Conservation (phyloP, 35 echinoderm and acorn worm genomes). For the Acanthaster planci region DNA sequence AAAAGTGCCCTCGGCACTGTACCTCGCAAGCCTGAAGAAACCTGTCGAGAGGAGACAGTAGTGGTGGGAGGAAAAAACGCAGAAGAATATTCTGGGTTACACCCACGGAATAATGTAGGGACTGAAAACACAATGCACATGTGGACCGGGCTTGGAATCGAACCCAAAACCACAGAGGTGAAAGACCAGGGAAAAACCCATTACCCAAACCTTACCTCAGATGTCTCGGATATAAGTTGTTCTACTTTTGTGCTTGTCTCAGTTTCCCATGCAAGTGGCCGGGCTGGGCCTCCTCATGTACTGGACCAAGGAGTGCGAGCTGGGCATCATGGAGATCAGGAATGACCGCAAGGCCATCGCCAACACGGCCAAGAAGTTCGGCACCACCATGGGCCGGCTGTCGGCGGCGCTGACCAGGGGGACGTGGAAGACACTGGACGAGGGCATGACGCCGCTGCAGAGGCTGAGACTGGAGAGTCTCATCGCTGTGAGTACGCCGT, state of each 20-base stretch:
- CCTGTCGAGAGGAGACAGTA: no score
- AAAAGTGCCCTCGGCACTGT: no score
- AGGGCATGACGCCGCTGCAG: conserved; percentile 77
- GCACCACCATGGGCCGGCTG: conserved; percentile 62
- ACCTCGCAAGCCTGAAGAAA: no score
- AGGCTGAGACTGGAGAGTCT: conserved; percentile 88
- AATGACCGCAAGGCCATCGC: conserved; percentile 86
- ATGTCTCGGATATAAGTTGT: background rate
- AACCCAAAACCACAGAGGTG: no score
- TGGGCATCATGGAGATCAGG: conserved; percentile 88
- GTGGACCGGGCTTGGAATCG: no score
- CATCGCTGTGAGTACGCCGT: conserved; percentile 68
- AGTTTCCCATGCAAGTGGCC: conserved; percentile 94
- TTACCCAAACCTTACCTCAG: no score
- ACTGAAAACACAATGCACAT: no score
- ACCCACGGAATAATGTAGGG: no score
- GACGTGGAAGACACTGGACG: conserved; percentile 87
- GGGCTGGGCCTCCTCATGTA: conserved; percentile 76
- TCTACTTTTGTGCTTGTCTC: background rate
- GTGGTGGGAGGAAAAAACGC: no score
- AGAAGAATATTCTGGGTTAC: no score
- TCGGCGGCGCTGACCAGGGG: conserved; percentile 72
- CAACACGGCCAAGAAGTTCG: conserved; percentile 91
- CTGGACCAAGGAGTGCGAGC: conserved; percentile 97
- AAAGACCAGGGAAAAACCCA: no score